Base-by-base conservation (phyloP, 2,888 invertebrate genomes). In the Cyclophora punctaria region DNA sequence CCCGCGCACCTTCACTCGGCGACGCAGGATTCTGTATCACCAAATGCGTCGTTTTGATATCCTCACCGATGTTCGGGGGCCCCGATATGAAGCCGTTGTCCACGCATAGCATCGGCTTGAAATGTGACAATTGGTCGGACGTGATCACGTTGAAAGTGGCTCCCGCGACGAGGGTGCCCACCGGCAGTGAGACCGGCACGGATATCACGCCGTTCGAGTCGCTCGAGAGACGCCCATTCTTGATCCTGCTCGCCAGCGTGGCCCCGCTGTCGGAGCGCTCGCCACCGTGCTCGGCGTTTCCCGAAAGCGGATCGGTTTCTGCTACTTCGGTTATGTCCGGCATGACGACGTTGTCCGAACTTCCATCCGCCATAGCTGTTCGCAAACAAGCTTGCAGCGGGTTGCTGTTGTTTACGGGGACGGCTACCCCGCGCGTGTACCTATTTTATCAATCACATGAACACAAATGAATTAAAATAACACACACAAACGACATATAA, bases 141-240 rank as follows among this genome's bases (percentile, higher is more conserved):
- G 95, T 94, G 78, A 96, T 95, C 71, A 95, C 95, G 89, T 95
- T 96, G 83, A 94, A 95, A 44, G 95, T 93, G 59, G 94, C 93
- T 41, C 93, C 93, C 49, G 94, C 91, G 73, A 96, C 94, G 71
- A 96, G 91, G 34, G 95, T 94, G 48, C 94, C 95, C 58, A 95
- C 94, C 35, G 95, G 95, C 68, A 95, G 78, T 35, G 93, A 92
- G 50, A 93, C 93, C 61, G 86, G 91, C 63, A 87, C 90, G 48
- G 83, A 89, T 58, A 88, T 87, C 61, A 88, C 87, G 44, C 80
- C 81, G 63, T 78, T 79, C n/a, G 80, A 70, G 60, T 84, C 84
- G 56, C 64, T 70, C 7, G 78, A 69, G 34, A 85, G 65, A 41
- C 84, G 75, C 41, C 76, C 58, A 51, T 65, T 65, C 67, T 79